Evolutionary conservation across 2,113 vertebrate species (phyloP).

Genomic region (Ammospiza caudacuta): DNA sequence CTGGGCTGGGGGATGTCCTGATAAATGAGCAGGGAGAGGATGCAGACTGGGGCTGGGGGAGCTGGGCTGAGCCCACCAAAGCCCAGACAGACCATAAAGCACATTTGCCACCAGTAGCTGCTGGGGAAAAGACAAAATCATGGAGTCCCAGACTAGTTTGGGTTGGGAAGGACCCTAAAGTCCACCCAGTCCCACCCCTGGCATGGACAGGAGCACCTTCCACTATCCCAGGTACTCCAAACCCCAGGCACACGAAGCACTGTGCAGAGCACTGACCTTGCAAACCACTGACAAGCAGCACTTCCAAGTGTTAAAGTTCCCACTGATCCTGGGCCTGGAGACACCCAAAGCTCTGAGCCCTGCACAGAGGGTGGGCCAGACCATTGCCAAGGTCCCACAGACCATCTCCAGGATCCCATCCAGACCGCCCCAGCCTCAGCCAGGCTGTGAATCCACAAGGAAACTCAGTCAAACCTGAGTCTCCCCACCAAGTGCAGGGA

Average conservation of each 20-base stretch:
- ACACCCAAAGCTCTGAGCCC: neutral
- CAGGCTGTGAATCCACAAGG: neutral
- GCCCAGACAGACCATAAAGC: neutral
- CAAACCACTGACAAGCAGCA: neutral
- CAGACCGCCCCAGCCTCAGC: neutral
- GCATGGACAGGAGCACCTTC: neutral
- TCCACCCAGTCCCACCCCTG: neutral
- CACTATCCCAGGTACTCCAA: neutral
- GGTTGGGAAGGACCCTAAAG: neutral
- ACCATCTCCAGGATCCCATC: too few relatives aligned
- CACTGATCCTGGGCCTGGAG: neutral
- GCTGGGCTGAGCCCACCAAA: neutral
- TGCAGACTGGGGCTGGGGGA: neutral
- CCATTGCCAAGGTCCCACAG: neutral
- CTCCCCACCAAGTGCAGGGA: neutral
- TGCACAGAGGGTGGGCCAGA: neutral
- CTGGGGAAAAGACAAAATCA: neutral
- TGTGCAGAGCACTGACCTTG: rapidly evolving
- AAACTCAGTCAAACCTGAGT: rapidly evolving
- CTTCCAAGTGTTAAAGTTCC: neutral
- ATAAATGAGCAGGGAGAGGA: rapidly evolving
- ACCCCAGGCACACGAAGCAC: neutral
- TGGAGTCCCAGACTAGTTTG: neutral
- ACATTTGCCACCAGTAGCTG: neutral
- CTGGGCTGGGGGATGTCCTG: neutral